Percentiles rank a stretch among this genome's conserved stretches.
phyloP scores from a whole-genome alignment of 2,888 invertebrate species.

The Drosophila meridiana region DNA sequence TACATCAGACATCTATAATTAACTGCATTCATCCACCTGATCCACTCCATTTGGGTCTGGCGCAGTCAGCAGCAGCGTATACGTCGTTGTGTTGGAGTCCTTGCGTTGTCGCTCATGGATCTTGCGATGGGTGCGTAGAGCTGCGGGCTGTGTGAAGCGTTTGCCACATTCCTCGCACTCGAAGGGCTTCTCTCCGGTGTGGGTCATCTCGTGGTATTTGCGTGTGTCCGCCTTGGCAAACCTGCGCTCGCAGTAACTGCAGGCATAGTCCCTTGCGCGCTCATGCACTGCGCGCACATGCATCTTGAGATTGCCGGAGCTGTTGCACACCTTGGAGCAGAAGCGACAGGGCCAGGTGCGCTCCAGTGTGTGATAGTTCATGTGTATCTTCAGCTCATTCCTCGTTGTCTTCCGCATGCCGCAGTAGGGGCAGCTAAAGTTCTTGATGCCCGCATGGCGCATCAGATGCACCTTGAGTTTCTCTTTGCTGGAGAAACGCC shows the following conservation, averaged over 20 bases:
- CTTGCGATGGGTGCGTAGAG: slow-evolving; percentile 78
- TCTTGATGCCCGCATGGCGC: slow-evolving; percentile 83
- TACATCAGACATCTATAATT: background rate
- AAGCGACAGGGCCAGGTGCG: slow-evolving; percentile 77
- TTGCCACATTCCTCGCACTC: slow-evolving; percentile 77
- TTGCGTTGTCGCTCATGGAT: slow-evolving; percentile 63
- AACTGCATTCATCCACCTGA: background rate
- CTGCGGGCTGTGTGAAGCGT: slow-evolving; percentile 78
- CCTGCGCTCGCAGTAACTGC: slow-evolving; percentile 75
- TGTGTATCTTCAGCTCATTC: slow-evolving; percentile 80
- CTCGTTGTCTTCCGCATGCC: slow-evolving; percentile 81
- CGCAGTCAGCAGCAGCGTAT: slow-evolving; percentile 11
- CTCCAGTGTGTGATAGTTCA: slow-evolving; percentile 82
- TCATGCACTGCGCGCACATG: slow-evolving; percentile 81
- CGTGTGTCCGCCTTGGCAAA: slow-evolving; percentile 82
- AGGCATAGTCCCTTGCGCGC: slow-evolving; percentile 75
- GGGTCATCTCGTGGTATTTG: slow-evolving; percentile 83
- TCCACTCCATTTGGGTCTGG: background rate
- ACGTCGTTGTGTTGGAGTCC: background rate
- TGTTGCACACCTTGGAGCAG: slow-evolving; percentile 80
- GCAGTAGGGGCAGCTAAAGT: slow-evolving; percentile 80
- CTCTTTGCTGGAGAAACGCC: slow-evolving; percentile 73
- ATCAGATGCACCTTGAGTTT: slow-evolving; percentile 81
- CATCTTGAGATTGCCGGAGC: slow-evolving; percentile 77
- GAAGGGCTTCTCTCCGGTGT: slow-evolving; percentile 83